A percentile compares a stretch with the other conserved stretches of the same genome.
phyloP scores from a whole-genome alignment of 2,113 vertebrate species.

The Melanocharis versteri region DNA sequence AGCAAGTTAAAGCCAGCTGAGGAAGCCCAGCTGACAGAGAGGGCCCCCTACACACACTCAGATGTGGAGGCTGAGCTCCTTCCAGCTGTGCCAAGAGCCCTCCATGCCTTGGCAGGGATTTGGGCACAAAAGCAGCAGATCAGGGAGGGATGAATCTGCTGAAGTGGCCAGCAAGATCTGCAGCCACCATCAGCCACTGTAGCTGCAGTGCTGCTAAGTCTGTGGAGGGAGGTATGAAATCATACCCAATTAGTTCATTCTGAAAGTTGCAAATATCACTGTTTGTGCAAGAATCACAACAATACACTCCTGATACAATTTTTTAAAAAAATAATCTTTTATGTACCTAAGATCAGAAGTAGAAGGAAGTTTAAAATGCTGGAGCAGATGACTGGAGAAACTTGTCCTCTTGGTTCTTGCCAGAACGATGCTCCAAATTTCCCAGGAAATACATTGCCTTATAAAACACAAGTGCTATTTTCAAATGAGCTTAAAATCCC shows the following conservation, averaged over 20 bases:
- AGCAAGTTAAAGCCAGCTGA: not conserved
- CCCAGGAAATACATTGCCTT: not conserved
- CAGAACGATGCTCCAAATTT: not conserved
- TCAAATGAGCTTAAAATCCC: not conserved
- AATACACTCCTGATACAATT: not conserved
- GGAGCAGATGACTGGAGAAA: not conserved
- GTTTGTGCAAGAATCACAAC: not conserved
- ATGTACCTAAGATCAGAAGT: not conserved
- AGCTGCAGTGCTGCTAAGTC: not conserved
- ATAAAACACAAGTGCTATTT: not conserved
- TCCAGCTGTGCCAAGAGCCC: not conserved
- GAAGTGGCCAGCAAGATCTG: not conserved
- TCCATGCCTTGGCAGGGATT: not conserved
- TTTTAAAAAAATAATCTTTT: not conserved
- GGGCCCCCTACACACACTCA: not conserved
- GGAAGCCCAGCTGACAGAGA: not conserved
- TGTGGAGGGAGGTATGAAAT: not conserved
- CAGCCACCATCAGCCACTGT: not conserved
- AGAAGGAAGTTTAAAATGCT: not conserved
- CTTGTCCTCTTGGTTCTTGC: not conserved
- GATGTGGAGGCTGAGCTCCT: not conserved
- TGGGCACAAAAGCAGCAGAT: not conserved
- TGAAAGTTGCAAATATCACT: not conserved
- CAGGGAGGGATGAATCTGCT: fast-evolving
- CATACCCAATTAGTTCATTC: not conserved